Evolutionary conservation across 1,140 invertebrate genomes (phyloP), one percentile per base, ranked within the genome.

Genomic region (Trichoplusia ni): DNA sequence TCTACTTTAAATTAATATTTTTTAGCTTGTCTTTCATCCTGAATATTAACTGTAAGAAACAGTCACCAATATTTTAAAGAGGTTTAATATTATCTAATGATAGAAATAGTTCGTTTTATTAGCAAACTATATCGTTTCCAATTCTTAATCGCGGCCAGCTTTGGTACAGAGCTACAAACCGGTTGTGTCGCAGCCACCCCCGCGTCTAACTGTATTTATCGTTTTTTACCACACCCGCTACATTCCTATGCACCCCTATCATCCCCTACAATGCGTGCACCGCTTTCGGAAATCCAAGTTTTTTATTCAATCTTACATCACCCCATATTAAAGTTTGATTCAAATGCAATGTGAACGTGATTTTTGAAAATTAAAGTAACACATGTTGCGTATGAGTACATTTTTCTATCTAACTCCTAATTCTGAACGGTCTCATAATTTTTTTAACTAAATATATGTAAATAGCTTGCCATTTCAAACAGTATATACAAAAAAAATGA

Each of bases 231-330:
- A 18, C 63, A 44, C 69, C 66, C 68, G 61, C 79, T 82, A 82
- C 85, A 88, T 86, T 88, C 85, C 85, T 73, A 70, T 79, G 77
- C 83, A 83, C 81, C 85, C 79, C 67, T 71, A 71, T 69, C 79
- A 77, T 76, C 79, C 74, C 76, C 70, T 73, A 71, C 66, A 67
- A 23, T 23, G 46, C 59, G 64, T 59, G 67, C 62, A 59, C 40
- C 56, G 54, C 54, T 31, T 40, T 42, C 37, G 13, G 14, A 44
- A 58, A 58, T 58, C 27, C 27, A 27, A 27, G 54, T 44, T 44
- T 58, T 58, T 58, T 58, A 58, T 44, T 44, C 23, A 58, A 58
- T 58, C 21, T 13, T 29, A 25, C 19, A 40, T 58, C 21, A 27
- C 33, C 9, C 14, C 13, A 9, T 18, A 4, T 18, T 53, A 53